Evolutionary conservation across 2,797 vertebrate species (phyloP).

Genomic region (Centroberyx gerrardi): DNA sequence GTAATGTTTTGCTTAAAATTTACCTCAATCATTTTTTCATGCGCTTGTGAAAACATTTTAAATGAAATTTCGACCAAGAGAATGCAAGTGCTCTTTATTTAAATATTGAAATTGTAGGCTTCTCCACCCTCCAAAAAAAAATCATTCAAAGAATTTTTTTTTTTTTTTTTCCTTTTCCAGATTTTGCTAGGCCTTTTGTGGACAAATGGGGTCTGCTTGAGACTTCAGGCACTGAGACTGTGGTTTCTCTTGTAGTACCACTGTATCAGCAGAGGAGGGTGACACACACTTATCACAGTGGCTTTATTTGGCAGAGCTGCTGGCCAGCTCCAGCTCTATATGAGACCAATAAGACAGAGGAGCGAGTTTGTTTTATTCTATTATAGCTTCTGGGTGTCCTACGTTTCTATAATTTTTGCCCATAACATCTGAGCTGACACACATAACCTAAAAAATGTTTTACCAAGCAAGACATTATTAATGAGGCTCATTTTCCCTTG

Average conservation of each 20-base stretch:
- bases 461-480: neutral
- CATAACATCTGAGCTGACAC: neutral
- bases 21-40: no score
- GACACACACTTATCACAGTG: slow-evolving; percentile 15
- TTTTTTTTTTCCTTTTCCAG: neutral
- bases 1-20: no score
- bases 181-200: neutral
- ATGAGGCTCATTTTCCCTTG: neutral
- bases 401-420: neutral
- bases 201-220: no score
- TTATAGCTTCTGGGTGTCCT: neutral
- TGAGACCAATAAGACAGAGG: neutral
- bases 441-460: neutral
- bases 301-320: neutral
- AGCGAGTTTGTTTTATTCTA: neutral
- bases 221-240: no score
- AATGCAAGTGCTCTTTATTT: neutral
- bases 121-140: neutral
- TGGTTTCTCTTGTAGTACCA: slow-evolving; percentile 48
- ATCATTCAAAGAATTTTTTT: neutral
- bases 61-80: neutral
- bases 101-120: neutral
- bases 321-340: slow-evolving; percentile 2
- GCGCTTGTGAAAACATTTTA: no score
- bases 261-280: slow-evolving; percentile 62